Conservation (phyloP, 2,113 vertebrate genomes). For the Boulengerochromis microlepis region DNA sequence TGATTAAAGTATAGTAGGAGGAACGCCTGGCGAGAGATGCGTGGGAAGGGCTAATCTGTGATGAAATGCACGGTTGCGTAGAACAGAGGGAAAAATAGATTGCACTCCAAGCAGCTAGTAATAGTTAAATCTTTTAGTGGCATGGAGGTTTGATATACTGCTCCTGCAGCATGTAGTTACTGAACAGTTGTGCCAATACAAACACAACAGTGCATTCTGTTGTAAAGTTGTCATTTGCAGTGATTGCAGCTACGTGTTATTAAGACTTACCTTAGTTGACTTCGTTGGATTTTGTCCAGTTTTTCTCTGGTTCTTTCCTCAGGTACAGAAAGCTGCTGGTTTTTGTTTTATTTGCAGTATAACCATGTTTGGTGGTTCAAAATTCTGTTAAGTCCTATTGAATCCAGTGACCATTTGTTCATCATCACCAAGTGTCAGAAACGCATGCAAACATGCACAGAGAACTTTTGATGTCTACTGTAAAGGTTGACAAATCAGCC, state of each 20-base stretch:
- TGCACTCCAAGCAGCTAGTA: not conserved
- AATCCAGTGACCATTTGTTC: not conserved
- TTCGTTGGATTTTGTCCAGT: not conserved
- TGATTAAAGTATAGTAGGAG: constrained; percentile 40
- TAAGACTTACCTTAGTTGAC: not conserved
- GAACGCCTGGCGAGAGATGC: not conserved
- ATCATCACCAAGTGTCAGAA: constrained; percentile 11
- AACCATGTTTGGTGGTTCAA: not conserved
- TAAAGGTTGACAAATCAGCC: not conserved
- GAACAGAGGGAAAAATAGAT: not conserved
- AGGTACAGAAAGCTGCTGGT: constrained; percentile 26
- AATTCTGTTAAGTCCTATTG: not conserved
- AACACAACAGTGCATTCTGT: not conserved
- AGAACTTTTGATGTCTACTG: not conserved
- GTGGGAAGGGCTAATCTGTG: constrained; percentile 10
- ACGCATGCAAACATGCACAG: not conserved
- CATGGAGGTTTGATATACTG: not conserved
- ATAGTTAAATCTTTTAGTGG: not conserved
- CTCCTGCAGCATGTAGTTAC: not conserved
- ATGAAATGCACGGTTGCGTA: not conserved
- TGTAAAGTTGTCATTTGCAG: not conserved
- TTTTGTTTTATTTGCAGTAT: not conserved
- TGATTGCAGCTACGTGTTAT: not conserved
- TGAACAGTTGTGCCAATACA: constrained; percentile 13
- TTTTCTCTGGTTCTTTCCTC: constrained; percentile 12